Evolutionary conservation across 2,888 invertebrate species (phyloP), one percentile per base, ranked within the genome.

Genomic region (Tenthredo scrophulariae): DNA sequence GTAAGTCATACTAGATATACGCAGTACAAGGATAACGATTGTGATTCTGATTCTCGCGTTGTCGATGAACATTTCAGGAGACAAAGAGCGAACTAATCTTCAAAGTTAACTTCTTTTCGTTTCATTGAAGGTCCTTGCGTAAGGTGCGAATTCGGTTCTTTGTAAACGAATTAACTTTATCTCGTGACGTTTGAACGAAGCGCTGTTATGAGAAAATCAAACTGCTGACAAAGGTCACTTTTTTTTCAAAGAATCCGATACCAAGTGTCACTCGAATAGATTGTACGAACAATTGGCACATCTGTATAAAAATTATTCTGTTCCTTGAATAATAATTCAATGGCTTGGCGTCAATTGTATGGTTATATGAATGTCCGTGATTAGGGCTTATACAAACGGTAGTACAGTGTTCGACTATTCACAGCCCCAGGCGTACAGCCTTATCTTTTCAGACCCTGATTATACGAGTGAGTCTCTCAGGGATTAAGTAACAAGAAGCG

Each of bases 381-480:
- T 54, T 33, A 77, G 29, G 29, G 46, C 18, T 54, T 33, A 29
- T 29, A 77, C 26, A 33, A 77, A 43, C 40, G 29, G 54, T 54
- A 77, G 29, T 50, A 50, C 15, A 50, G 22, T 77, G 75, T 50
- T 18, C 29, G 29, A 50, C n/a, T 50, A 29, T 77, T 54, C 54
- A 22, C 50, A 77, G 54, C 50, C 50, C 33, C 50, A 9, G 18
- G 50, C 33, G 54, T 54, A 50, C n/a, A 37, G 58, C 29, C 37
- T 40, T 80, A 80, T 80, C 80, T 80, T 58, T 80, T 40, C 15
- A 80, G 58, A 80, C 62, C 40, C 58, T 29, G 80, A 80, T 80
- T 80, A 80, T 80, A 62, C 40, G 80, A 80, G 58, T 62, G 40
- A 62, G 37, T 58, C 80, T 58, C 58, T 40, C 80, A 58, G 62